Percentiles rank a stretch among this genome's conserved stretches.
phyloP scores from a whole-genome alignment of 2,797 vertebrate species.

The Malacoctenus gilli region DNA sequence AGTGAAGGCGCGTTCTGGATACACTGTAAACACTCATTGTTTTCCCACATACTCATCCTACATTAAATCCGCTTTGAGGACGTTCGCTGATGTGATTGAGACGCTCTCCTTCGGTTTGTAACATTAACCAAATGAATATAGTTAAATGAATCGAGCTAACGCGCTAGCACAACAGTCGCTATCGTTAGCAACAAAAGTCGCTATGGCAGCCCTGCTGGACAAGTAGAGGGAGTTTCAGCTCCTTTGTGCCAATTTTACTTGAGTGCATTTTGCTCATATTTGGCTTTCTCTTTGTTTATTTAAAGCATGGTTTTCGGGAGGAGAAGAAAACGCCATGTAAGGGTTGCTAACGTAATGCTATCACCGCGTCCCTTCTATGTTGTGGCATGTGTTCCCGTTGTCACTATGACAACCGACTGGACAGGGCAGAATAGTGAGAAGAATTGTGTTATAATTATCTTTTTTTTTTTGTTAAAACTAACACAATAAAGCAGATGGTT shows the following conservation, averaged over 20 bases:
- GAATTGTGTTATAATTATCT: no score
- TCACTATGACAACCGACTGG: constrained; percentile 78
- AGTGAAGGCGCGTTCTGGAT: constrained; percentile 9
- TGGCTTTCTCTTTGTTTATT: fast-evolving
- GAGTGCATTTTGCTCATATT: fast-evolving
- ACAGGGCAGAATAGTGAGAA: background rate
- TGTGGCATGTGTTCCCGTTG: constrained; percentile 29
- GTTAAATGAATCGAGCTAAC: constrained; percentile 57
- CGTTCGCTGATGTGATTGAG: no score
- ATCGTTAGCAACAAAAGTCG: constrained; percentile 6
- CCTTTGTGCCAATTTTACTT: fast-evolving
- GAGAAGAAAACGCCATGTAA: background rate
- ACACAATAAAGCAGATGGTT: no score
- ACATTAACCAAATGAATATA: no score
- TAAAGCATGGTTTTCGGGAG: no score
- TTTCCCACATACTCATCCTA: fast-evolving
- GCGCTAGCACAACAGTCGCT: constrained; percentile 59
- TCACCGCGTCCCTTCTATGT: constrained; percentile 15
- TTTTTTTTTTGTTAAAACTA: no score
- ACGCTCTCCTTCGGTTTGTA: no score
- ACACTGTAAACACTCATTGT: fast-evolving
- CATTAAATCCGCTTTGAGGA: no score
- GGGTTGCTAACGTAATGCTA: background rate
- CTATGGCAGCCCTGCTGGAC: fast-evolving
- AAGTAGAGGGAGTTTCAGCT: no score